These are phyloP conservation scores for Agrochola macilenta DNA, from an alignment of 2,888 invertebrate genomes.

Conservation along the genomic window DNA sequence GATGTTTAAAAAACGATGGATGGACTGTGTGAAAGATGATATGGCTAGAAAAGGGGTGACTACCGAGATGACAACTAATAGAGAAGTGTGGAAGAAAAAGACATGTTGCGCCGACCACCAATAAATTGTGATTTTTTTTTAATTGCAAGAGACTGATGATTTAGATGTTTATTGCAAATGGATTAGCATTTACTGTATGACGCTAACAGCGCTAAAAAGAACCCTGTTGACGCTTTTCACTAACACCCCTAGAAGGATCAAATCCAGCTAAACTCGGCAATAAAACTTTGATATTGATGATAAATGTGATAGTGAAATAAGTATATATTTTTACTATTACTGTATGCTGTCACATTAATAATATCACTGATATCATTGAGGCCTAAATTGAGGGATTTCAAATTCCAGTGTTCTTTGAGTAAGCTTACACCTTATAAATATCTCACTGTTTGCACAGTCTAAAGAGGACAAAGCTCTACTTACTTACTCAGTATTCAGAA, in stretches of 20 bases:
- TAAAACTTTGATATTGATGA: conserved; percentile 1
- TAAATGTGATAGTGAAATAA: background rate
- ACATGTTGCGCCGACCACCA: no score
- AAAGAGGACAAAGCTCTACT: background rate
- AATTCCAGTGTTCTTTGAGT: background rate
- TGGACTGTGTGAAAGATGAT: no score
- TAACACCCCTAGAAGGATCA: background rate
- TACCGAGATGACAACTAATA: no score
- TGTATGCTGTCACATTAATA: background rate
- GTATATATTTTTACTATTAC: background rate
- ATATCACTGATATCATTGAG: background rate
- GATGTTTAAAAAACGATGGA: no score
- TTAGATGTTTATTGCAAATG: conserved; percentile 5
- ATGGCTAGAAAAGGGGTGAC: no score
- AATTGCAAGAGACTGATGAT: no score
- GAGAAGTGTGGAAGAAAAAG: no score
- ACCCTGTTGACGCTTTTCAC: background rate
- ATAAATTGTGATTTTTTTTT: no score
- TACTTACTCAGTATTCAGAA: background rate
- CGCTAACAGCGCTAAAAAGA: no score
- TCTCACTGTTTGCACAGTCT: no score
- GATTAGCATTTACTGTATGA: background rate
- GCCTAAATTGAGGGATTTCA: background rate
- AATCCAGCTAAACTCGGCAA: background rate
- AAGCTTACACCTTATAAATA: background rate